phyloP scores from a whole-genome alignment of 2,797 vertebrate genomes.

The Scyliorhinus canicula region DNA sequence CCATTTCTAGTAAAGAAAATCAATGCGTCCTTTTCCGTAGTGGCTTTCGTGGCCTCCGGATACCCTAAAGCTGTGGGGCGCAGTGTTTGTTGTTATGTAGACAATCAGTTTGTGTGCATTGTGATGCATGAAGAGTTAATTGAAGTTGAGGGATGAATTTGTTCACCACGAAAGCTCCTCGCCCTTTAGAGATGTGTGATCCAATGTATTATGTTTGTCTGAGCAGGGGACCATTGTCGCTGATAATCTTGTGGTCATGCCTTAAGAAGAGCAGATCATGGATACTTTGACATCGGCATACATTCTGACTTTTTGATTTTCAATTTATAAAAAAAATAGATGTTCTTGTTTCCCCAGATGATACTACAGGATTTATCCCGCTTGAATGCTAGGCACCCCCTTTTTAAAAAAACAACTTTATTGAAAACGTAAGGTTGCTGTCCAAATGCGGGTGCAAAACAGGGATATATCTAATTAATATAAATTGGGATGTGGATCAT shows the following conservation, averaged over 20 bases:
- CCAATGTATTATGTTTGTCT: background rate
- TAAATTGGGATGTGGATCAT: background rate
- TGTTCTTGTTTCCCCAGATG: background rate
- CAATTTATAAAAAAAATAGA: background rate
- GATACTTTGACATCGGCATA: background rate
- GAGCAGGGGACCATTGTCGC: background rate
- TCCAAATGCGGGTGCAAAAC: background rate
- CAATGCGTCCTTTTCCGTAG: background rate
- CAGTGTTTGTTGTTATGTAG: background rate
- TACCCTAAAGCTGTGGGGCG: background rate
- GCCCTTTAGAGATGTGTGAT: background rate
- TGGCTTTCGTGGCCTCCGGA: rapidly evolving
- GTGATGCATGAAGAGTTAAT: background rate
- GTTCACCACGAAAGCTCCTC: background rate
- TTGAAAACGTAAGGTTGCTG: background rate
- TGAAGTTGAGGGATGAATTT: background rate
- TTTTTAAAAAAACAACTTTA: background rate
- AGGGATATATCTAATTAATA: background rate
- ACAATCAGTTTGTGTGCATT: background rate
- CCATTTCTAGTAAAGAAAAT: background rate
- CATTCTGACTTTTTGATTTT: background rate
- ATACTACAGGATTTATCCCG: background rate
- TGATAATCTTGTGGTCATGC: background rate
- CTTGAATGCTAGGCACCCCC: background rate
- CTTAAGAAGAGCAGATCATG: background rate